Evolutionary conservation across 2,888 invertebrate genomes (phyloP), one percentile per base, ranked within the genome.

Genomic region (Tinea pellionella): DNA sequence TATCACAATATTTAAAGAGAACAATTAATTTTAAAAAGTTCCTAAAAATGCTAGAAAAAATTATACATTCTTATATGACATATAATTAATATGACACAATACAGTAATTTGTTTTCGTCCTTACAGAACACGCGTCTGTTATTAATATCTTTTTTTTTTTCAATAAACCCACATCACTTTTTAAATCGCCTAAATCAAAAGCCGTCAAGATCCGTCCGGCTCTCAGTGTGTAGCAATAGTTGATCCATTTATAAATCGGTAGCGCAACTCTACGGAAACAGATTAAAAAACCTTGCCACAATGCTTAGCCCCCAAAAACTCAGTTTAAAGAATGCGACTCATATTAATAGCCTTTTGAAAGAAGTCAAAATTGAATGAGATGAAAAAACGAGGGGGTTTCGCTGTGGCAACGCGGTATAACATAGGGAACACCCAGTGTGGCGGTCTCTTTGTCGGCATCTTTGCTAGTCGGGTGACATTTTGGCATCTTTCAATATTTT

Each of bases 361-460:
- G 84, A 84, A 87, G 86, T 86, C 86, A 85, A 85, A 86, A 87
- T 86, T 86, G 86, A 86, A 87, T 83, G 85, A 84, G 78, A 80
- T 76, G 81, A 87, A 87, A 86, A 87, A 86, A 84, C 82, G n/a
- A 66, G 76, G 77, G 86, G 83, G 80, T 56, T 56, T 83, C 83
- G 75, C 75, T 71, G 74, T 78, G 76, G 75, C 55, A 57, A 19
- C 18, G 55, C 56, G 51, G 60, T 69, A 68, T 69, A 71, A 77
- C 72, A 75, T 76, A 78, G 78, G 74, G 84, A 86, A 84, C 87
- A 86, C 87, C 87, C 87, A 87, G 76, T 62, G 80, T 63, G 86
- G 83, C 85, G 84, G 84, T 65, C 37, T 67, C 77, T 82, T 85
- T 85, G 87, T 81, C 86, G 87, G 87, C 71, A 29, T 69, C 83